These are phyloP conservation scores for Terrapene triunguis DNA, from an alignment of 2,113 vertebrate species.

Conservation along the genomic window DNA sequence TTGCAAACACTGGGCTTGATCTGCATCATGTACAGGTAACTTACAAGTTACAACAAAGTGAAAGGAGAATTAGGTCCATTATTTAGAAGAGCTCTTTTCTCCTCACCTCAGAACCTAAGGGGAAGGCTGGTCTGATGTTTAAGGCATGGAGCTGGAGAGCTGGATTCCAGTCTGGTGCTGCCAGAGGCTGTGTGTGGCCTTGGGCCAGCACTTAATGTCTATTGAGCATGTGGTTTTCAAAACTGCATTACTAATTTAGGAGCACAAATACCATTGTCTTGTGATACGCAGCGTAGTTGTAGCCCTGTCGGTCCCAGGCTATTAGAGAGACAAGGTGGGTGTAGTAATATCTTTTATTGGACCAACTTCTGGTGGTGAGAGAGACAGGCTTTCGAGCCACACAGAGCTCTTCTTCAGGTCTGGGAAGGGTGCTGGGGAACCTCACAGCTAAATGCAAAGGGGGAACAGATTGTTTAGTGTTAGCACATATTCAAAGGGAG, in stretches of 20 bases:
- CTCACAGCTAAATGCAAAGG: neutral
- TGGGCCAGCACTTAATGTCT: neutral
- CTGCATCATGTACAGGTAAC: neutral
- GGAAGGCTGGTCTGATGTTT: neutral
- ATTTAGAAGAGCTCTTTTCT: neutral
- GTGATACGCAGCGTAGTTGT: neutral
- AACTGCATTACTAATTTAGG: neutral
- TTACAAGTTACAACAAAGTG: neutral
- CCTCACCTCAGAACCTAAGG: neutral
- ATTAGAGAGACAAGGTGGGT: neutral
- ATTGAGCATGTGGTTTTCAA: neutral
- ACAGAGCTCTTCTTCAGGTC: neutral
- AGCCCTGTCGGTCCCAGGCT: neutral
- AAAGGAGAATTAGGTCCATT: neutral
- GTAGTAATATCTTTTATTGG: neutral
- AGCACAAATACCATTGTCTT: neutral
- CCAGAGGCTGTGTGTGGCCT: neutral
- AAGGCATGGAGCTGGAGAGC: neutral
- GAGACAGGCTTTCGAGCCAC: neutral
- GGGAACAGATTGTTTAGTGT: neutral
- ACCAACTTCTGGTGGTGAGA: neutral
- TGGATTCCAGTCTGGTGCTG: neutral
- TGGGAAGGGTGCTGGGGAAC: neutral
- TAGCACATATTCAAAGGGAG: neutral
- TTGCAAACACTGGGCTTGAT: neutral